These are phyloP conservation scores for Apostichopus leukothele DNA, from an alignment of 53 echinoderm and acorn worm genomes.

Conservation along the genomic window DNA sequence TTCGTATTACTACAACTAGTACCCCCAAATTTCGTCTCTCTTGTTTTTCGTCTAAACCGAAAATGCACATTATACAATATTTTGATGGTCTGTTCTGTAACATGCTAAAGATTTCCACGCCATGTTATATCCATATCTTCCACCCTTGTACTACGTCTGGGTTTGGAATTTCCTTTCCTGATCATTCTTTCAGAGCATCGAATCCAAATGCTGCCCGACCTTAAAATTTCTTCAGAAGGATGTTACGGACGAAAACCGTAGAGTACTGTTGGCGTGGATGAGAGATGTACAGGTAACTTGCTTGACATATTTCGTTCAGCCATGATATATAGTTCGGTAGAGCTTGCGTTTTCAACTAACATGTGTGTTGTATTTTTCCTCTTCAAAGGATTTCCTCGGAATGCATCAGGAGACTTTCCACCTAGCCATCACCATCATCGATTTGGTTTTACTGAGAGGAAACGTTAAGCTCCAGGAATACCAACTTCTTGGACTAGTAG, in stretches of 20 bases:
- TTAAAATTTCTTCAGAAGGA: not conserved
- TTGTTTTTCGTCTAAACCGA: no score
- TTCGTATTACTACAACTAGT: not conserved
- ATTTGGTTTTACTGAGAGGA: not conserved
- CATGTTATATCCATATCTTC: no score
- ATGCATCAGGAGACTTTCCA: conserved; percentile 44
- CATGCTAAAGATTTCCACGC: not conserved
- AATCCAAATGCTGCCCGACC: conserved; percentile 29
- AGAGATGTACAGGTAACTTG: conserved; percentile 21
- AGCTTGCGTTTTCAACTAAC: no score
- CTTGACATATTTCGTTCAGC: no score
- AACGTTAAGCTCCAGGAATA: conserved; percentile 6
- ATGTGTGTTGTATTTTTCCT: no score
- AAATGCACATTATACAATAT: no score
- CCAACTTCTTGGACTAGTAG: conserved; percentile 40
- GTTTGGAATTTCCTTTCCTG: not conserved
- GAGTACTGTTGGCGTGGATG: conserved; percentile 11
- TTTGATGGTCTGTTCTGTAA: no score
- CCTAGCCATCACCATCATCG: conserved; percentile 25
- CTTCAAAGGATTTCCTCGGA: conserved; percentile 12
- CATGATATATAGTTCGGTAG: no score
- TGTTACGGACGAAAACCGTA: not conserved
- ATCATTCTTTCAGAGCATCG: not conserved
- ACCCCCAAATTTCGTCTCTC: no score
- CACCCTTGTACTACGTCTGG: no score